phyloP scores from a whole-genome alignment of 2,888 invertebrate genomes.

The Xanthia icteritia region DNA sequence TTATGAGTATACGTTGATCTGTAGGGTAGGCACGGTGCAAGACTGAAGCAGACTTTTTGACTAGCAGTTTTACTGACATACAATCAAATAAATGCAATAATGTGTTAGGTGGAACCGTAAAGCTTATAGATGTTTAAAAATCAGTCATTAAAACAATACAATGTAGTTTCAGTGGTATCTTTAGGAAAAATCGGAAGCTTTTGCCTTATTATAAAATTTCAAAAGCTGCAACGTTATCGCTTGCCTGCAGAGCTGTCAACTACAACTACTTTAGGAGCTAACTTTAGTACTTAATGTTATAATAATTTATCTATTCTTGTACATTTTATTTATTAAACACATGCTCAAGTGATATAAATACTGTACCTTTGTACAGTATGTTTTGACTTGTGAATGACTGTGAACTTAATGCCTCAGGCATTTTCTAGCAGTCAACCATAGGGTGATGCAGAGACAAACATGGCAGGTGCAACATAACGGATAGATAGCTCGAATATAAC shows the following conservation, averaged over 20 bases:
- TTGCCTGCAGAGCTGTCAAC: not conserved
- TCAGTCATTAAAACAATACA: not conserved
- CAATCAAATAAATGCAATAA: not conserved
- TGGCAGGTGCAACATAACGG: not conserved
- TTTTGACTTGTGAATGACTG: not conserved
- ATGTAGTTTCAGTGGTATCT: not conserved
- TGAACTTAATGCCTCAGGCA: not conserved
- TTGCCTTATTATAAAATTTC: not conserved
- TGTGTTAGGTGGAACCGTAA: not conserved
- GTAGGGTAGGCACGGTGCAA: conserved; percentile 3
- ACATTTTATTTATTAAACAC: not conserved
- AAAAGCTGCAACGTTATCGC: not conserved
- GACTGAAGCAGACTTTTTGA: not conserved
- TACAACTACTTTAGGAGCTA: not conserved
- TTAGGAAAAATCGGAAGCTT: not conserved
- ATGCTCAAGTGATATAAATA: no score
- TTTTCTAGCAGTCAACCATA: not conserved
- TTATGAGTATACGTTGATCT: conserved; percentile 45
- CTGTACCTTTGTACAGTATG: not conserved
- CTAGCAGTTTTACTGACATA: not conserved
- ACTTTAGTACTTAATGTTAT: not conserved
- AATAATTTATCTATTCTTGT: conserved; percentile 6
- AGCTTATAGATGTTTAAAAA: not conserved
- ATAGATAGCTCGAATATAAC: not conserved
- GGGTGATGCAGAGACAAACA: not conserved